Conservation (phyloP, 2,888 invertebrate species). For the Dysmachus trigonus region DNA sequence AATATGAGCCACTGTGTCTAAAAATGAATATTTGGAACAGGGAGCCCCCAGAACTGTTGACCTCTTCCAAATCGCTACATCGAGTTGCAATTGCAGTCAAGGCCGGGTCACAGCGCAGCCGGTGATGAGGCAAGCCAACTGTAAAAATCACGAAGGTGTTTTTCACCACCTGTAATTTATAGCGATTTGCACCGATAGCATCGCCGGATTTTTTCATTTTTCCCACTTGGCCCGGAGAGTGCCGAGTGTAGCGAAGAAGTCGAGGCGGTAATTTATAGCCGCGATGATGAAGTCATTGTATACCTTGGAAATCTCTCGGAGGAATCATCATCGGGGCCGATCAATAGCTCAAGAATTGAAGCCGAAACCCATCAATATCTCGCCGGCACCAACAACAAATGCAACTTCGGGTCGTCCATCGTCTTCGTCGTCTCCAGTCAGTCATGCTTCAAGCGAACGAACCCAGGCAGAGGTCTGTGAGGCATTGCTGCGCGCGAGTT, state of each 20-base stretch:
- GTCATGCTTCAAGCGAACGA: not conserved
- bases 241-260: constrained; percentile 1
- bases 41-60: not conserved
- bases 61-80: not conserved
- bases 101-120: constrained; percentile 6
- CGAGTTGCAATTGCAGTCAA: constrained; percentile 37
- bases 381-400: not conserved
- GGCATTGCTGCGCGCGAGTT: not conserved
- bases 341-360: not conserved
- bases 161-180: constrained; percentile 47
- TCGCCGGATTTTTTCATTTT: not conserved
- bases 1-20: not conserved
- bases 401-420: not conserved
- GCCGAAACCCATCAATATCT: constrained; percentile 23
- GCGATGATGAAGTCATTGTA: constrained; percentile 34
- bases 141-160: constrained; percentile 46
- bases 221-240: not conserved
- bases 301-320: constrained; percentile 25
- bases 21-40: not conserved
- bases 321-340: constrained; percentile 11
- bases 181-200: constrained; percentile 43
- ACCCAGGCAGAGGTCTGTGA: not conserved
- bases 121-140: constrained; percentile 16
- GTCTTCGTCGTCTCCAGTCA: not conserved
- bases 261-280: constrained; percentile 22